These are phyloP conservation scores for Teleogryllus occipitalis DNA, from an alignment of 1,140 invertebrate species.

Conservation along the genomic window DNA sequence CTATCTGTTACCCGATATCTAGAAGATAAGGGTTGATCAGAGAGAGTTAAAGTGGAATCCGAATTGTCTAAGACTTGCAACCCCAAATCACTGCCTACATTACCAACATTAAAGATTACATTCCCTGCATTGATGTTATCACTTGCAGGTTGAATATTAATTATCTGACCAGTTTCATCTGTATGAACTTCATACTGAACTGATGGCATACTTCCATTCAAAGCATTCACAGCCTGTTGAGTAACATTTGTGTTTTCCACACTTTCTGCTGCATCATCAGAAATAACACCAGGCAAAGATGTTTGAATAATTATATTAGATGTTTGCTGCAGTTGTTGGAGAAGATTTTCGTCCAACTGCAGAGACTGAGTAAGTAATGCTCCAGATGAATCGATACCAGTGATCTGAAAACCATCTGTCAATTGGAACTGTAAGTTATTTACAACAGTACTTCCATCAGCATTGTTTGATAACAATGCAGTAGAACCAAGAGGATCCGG, in stretches of 20 bases:
- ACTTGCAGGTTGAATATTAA: constrained; percentile 5
- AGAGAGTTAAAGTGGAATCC: constrained; percentile 2
- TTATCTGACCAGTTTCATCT: constrained; percentile 13
- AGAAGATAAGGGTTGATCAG: constrained; percentile 11
- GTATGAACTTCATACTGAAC: constrained; percentile 11
- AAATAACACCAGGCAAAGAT: neutral
- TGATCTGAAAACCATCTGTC: constrained; percentile 13
- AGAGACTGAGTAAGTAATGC: constrained; percentile 7
- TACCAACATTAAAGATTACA: neutral
- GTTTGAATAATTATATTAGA: constrained; percentile 15
- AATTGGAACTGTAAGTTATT: constrained; percentile 16
- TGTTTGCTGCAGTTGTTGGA: constrained; percentile 14
- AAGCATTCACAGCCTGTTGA: neutral
- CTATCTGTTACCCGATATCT: constrained; percentile 12
- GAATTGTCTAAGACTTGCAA: neutral
- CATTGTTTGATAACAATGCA: neutral
- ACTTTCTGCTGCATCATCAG: neutral
- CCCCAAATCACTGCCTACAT: neutral
- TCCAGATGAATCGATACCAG: constrained; percentile 8
- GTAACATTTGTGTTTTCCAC: neutral
- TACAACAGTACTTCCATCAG: constrained; percentile 7
- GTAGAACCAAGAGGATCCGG: neutral
- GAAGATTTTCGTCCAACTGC: constrained; percentile 14
- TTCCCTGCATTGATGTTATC: neutral
- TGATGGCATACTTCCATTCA: neutral